Conservation (phyloP, 2,888 invertebrate species). For the Phania funesta region DNA sequence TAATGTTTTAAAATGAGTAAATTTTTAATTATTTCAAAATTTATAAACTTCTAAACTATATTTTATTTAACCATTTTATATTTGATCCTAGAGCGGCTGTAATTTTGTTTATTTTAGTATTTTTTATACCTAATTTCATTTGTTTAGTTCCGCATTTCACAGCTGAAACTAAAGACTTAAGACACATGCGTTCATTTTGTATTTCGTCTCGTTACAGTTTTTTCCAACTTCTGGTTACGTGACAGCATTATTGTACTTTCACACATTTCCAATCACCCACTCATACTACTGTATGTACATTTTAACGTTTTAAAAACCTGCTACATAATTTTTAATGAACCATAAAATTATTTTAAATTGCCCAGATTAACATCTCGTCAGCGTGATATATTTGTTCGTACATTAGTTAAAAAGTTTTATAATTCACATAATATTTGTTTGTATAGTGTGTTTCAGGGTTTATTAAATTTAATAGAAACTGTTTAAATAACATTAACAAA, state of each 20-base stretch:
- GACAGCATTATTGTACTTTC: background rate
- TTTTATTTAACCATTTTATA: too few relatives aligned
- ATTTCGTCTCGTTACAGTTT: background rate
- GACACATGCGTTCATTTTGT: background rate
- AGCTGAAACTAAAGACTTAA: slow-evolving; percentile 40
- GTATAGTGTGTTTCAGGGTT: slow-evolving; percentile 23
- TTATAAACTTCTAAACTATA: too few relatives aligned
- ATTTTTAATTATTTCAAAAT: too few relatives aligned
- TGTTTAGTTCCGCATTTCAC: slow-evolving; percentile 27
- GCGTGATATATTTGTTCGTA: background rate
- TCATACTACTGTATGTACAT: background rate
- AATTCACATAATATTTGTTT: slow-evolving; percentile 22
- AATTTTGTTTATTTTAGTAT: background rate
- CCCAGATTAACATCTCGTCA: slow-evolving; percentile 52
- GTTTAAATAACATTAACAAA: slow-evolving; percentile 55
- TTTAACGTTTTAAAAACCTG: background rate
- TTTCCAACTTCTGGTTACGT: background rate
- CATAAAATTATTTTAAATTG: slow-evolving; percentile 56
- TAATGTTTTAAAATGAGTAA: background rate
- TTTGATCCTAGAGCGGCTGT: background rate
- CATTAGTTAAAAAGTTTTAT: slow-evolving; percentile 32
- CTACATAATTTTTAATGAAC: slow-evolving; percentile 14
- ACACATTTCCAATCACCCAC: slow-evolving; percentile 37
- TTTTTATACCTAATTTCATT: background rate
- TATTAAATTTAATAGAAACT: slow-evolving; percentile 57